Percentiles rank a stretch among this genome's conserved stretches.
These are phyloP conservation scores for Listronotus oregonensis DNA, from an alignment of 1,140 invertebrate species.

Conservation along the genomic window DNA sequence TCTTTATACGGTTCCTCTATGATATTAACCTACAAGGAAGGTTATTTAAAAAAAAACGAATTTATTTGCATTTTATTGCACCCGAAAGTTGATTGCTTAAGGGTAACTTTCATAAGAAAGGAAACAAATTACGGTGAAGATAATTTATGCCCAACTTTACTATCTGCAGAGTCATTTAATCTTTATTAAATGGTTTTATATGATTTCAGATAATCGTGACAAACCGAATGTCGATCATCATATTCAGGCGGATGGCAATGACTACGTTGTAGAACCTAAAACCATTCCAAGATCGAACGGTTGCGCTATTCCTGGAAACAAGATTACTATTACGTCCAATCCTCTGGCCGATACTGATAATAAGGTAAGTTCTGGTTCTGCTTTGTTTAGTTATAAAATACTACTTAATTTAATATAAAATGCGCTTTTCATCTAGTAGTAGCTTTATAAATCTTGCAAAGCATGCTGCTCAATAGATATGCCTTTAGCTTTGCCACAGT, in stretches of 20 bases:
- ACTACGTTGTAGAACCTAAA: conserved; percentile 56
- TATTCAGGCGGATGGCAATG: conserved; percentile 58
- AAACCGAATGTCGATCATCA: conserved; percentile 56
- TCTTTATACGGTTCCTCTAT: too few relatives aligned
- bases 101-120: too few relatives aligned
- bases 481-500: neutral
- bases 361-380: conserved; percentile 56
- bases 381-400: neutral
- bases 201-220: conserved; percentile 44
- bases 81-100: too few relatives aligned
- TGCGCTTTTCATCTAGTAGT: neutral
- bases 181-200: neutral
- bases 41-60: too few relatives aligned
- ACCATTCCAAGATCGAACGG: conserved; percentile 62
- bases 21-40: too few relatives aligned
- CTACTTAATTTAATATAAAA: too few relatives aligned
- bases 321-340: conserved; percentile 74
- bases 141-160: too few relatives aligned
- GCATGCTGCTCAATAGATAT: neutral
- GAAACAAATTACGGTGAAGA: too few relatives aligned
- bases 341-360: conserved; percentile 68
- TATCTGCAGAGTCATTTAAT: too few relatives aligned
- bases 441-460: conserved; percentile 13
- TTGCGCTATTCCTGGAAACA: conserved; percentile 61
- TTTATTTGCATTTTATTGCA: too few relatives aligned